Percentiles rank a stretch among this genome's conserved stretches.
Evolutionary conservation across 37 sponge, comb jelly and placozoan species (phyloP).

Genomic region (Oscarella lobularis): DNA sequence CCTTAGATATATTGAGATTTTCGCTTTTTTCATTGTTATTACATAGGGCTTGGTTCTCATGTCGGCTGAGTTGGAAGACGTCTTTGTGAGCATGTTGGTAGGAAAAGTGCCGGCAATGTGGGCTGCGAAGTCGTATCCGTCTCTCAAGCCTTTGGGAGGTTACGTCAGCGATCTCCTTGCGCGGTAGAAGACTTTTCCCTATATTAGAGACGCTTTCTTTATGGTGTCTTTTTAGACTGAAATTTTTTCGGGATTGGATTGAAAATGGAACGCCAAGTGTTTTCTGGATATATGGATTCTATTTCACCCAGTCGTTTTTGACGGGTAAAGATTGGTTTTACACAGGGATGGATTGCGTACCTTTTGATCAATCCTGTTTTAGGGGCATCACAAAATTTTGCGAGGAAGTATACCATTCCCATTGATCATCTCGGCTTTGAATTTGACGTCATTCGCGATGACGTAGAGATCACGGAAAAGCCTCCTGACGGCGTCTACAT

Average conservation of each 20-base stretch:
- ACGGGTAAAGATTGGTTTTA: constrained; percentile 44
- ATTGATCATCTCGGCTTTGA: constrained; percentile 95
- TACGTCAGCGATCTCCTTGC: constrained; percentile 91
- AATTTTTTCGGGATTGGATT: constrained; percentile 94
- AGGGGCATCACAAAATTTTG: constrained; percentile 94
- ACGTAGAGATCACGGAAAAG: constrained; percentile 25
- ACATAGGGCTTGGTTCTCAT: constrained; percentile 96
- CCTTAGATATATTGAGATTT: no score
- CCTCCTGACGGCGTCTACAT: constrained; percentile 84
- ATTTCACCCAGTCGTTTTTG: constrained; percentile 98
- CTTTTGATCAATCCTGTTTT: no score
- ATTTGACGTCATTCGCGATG: constrained; percentile 75
- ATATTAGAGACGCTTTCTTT: no score
- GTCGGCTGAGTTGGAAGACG: constrained; percentile 88
- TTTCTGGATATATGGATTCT: constrained; percentile 98
- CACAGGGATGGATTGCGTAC: neutral
- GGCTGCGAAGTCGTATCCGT: constrained; percentile 98
- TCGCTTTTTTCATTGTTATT: no score
- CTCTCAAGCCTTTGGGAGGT: constrained; percentile 94
- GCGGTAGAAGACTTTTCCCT: no score
- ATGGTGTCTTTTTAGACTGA: constrained; percentile 76
- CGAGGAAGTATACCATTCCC: constrained; percentile 88
- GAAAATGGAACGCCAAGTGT: constrained; percentile 64
- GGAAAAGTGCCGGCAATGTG: constrained; percentile 96
- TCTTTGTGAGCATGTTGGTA: constrained; percentile 84